These are phyloP conservation scores for Paramormyrops hopkinsi DNA, from an alignment of 2,797 vertebrate genomes.

Conservation along the genomic window DNA sequence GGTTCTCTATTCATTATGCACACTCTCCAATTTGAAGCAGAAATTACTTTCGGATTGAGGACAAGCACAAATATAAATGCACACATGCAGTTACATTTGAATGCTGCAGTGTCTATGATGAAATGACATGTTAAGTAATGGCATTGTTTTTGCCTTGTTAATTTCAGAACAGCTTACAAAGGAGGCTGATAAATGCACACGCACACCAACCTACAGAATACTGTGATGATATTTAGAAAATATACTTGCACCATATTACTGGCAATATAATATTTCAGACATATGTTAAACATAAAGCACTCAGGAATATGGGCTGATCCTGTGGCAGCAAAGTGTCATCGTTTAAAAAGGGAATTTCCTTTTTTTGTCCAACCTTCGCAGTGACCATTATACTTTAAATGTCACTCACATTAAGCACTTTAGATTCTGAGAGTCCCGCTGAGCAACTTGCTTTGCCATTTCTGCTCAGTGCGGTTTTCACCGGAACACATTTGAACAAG, in stretches of 20 bases:
- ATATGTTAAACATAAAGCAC: background rate
- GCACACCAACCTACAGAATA: background rate
- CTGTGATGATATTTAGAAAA: background rate
- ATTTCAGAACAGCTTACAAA: background rate
- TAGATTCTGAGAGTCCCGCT: background rate
- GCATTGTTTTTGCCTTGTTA: background rate
- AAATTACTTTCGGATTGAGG: slow-evolving; percentile 8
- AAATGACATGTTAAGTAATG: background rate
- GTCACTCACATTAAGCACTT: background rate
- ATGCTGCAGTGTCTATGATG: background rate
- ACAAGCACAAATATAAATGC: background rate
- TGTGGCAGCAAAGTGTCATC: background rate
- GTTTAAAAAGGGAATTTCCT: background rate
- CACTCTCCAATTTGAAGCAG: background rate
- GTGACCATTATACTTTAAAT: slow-evolving; percentile 5
- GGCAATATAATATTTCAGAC: background rate
- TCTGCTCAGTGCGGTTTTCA: background rate
- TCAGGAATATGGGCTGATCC: background rate
- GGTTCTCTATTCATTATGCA: background rate
- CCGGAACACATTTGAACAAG: background rate
- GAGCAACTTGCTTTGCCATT: background rate
- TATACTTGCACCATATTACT: background rate
- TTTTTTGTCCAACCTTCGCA: background rate
- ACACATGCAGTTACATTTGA: background rate
- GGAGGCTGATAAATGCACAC: background rate